phyloP scores from a whole-genome alignment of 2,797 vertebrate species.

The Catostomus latipinnis region DNA sequence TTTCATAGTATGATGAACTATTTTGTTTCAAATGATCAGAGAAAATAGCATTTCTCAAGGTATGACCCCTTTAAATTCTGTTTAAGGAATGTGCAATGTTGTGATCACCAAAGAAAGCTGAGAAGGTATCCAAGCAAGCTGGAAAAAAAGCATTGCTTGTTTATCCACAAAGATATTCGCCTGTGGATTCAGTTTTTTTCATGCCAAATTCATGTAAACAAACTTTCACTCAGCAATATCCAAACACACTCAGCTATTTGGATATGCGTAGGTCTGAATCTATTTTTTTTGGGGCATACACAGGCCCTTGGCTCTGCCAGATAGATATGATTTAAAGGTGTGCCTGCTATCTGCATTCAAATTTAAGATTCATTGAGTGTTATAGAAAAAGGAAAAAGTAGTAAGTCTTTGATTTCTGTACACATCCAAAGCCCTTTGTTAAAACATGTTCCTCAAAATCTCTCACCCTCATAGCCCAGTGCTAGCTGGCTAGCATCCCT shows the following conservation, averaged over 20 bases:
- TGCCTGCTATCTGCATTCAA: conserved; percentile 33
- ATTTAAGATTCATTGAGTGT: conserved; percentile 10
- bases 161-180: background rate
- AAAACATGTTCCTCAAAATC: background rate
- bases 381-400: background rate
- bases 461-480: background rate
- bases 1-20: background rate
- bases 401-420: conserved; percentile 29
- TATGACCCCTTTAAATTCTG: background rate
- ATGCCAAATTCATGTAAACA: background rate
- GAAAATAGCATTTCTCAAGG: background rate
- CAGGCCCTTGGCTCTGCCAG: background rate
- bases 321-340: conserved; percentile 13
- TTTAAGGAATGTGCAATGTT: background rate
- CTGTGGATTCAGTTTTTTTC: background rate
- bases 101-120: background rate
- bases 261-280: background rate
- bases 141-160: background rate
- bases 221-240: background rate
- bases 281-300: background rate
- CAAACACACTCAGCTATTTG: background rate
- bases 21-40: background rate
- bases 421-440: conserved; percentile 13
- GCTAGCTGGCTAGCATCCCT: conserved; percentile 5
- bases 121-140: background rate